A percentile compares a stretch with the other conserved stretches of the same genome.
Conservation (phyloP, 35 echinoderm and acorn worm species). For the Ophiothrix spiculata region DNA sequence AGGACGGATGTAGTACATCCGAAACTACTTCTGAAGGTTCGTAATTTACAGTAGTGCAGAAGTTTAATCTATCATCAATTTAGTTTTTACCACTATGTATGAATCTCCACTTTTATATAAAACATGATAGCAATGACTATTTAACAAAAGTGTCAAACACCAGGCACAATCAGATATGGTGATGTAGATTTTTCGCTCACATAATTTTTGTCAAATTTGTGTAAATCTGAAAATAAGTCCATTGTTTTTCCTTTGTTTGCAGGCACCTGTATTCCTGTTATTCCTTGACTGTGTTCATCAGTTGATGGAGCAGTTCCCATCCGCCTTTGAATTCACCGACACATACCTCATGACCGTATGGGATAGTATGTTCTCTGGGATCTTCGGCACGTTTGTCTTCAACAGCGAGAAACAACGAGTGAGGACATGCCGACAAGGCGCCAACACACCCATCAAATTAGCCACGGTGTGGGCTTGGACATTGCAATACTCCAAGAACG, state of each 20-base stretch:
- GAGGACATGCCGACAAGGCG: conserved; percentile 19
- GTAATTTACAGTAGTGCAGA: too few relatives aligned
- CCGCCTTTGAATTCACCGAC: conserved; percentile 92
- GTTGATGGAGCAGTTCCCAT: conserved; percentile 87
- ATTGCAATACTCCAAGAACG: conserved; percentile 76
- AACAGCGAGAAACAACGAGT: conserved; percentile 72
- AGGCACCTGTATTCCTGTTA: conserved; percentile 90
- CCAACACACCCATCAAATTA: conserved; percentile 45
- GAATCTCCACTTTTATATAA: too few relatives aligned
- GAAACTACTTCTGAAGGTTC: too few relatives aligned
- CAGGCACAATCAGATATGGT: too few relatives aligned
- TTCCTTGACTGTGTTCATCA: conserved; percentile 96
- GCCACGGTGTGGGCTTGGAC: conserved; percentile 96
- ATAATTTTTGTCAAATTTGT: too few relatives aligned
- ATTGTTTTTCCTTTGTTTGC: conserved; percentile 21
- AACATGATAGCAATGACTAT: too few relatives aligned
- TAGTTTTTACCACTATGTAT: too few relatives aligned
- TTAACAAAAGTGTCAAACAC: too few relatives aligned
- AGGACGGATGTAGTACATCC: too few relatives aligned
- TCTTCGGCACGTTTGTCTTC: conserved; percentile 97
- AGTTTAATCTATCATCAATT: too few relatives aligned
- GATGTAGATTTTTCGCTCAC: too few relatives aligned
- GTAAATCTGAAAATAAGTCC: too few relatives aligned
- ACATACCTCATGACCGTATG: conserved; percentile 95
- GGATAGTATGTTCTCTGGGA: conserved; percentile 81